Evolutionary conservation across 2,888 invertebrate genomes (phyloP), one percentile per base, ranked within the genome.

Genomic region (Colletes collaris): DNA sequence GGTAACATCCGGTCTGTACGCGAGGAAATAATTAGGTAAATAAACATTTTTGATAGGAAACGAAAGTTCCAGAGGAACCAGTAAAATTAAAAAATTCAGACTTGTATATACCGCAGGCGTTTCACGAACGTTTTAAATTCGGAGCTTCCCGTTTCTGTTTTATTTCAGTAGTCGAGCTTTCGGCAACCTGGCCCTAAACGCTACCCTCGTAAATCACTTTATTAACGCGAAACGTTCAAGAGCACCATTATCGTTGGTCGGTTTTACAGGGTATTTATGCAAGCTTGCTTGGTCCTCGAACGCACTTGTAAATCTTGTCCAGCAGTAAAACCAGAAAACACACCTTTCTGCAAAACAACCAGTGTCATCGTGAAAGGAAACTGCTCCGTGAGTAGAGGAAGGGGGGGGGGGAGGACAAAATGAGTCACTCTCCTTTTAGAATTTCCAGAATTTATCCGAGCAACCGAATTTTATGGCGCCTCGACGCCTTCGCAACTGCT

Each of bases 181-280:
- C 27, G 35, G 46, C 35, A 37, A 67, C 49, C 46, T n/a, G 27
- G 7, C 8, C 44, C 40, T 27, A 65, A 55, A 55, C 67, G 49
- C 49, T 19, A 35, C 19, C 27, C 5, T 58, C 67, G 56, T 67
- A 67, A 67, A 67, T 67, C 46, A 56, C 35, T 49, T 56, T 4
- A 11, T 7, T 27, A 19, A 13, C 46, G 19, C 19, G 49, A 8
- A 35, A 19, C 49, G 27, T 10, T 35, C 13, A 50, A 63, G 35
- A n/a, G 52, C 13, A 50, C n/a, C 37, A 50, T 63, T 37, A 50
- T 50, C 52, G 16, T 56, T 58, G 46, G 49, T 35, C 46, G 49
- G 46, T 67, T 67, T 62, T 49, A 67, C 67, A 35, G 3, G 46
- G 11, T 58, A 35, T 56, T 58, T 35, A 62, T n/a, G 62, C 27